Evolutionary conservation across 2,113 vertebrate genomes (phyloP).

Genomic region (Sterrhoptilus dennistouni): DNA sequence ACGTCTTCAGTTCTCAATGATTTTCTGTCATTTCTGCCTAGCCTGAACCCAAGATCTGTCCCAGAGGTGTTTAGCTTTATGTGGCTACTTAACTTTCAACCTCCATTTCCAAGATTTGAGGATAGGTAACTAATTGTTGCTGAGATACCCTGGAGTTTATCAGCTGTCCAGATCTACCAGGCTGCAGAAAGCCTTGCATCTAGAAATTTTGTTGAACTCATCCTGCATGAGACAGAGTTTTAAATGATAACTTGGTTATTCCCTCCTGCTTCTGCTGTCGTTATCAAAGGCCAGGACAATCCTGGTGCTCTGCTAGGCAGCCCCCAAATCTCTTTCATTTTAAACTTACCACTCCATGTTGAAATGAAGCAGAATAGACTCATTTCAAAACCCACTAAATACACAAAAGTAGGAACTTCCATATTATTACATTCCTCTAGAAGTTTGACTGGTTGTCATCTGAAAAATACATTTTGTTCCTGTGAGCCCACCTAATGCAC

Average conservation of each 20-base stretch:
- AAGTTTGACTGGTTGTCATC: neutral
- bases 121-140: slow-evolving; percentile 70
- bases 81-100: slow-evolving; percentile 70
- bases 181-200: neutral
- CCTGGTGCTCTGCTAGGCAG: neutral
- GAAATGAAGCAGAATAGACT: neutral
- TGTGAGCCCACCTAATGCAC: neutral
- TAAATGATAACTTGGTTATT: neutral
- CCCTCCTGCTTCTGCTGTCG: neutral
- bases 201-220: slow-evolving; percentile 9
- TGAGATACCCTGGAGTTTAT: slow-evolving; percentile 56
- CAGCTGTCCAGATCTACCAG: slow-evolving; percentile 12
- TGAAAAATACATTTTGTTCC: neutral
- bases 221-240: slow-evolving; percentile 19
- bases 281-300: neutral
- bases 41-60: slow-evolving; percentile 29
- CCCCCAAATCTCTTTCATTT: neutral
- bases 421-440: neutral
- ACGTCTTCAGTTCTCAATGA: slow-evolving; percentile 74
- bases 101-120: slow-evolving; percentile 65
- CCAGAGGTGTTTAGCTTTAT: slow-evolving; percentile 65
- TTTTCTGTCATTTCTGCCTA: slow-evolving; percentile 78
- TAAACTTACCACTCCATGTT: neutral
- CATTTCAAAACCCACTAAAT: neutral
- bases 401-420: neutral